Evolutionary conservation across 2,113 vertebrate genomes (phyloP).

Genomic region (Apus apus): DNA sequence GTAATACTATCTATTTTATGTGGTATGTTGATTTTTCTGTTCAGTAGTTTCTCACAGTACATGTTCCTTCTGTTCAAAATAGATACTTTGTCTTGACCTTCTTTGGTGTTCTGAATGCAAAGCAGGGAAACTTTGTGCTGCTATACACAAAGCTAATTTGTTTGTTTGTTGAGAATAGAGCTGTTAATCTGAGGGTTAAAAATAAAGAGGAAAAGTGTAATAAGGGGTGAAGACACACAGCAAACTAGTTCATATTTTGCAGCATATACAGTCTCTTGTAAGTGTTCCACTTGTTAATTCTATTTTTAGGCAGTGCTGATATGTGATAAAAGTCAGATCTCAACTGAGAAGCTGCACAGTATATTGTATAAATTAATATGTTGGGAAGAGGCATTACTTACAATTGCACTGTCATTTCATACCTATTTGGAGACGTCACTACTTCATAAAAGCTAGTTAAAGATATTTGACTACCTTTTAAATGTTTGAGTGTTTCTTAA

Average conservation of each 20-base stretch:
- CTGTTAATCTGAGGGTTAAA: not conserved
- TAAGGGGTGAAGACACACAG: not conserved
- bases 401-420: not conserved
- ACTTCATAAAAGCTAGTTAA: not conserved
- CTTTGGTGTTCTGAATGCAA: not conserved
- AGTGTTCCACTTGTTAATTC: not conserved
- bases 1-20: not conserved
- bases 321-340: not conserved
- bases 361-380: not conserved
- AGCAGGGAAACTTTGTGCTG: not conserved
- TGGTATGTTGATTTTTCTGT: not conserved
- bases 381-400: not conserved
- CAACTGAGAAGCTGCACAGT: not conserved
- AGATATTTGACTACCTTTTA: not conserved
- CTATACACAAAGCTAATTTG: not conserved
- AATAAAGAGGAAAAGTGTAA: not conserved
- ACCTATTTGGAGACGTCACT: not conserved
- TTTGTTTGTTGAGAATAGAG: not conserved
- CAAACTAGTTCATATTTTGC: not conserved
- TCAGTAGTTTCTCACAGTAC: not conserved
- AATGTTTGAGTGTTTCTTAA: not conserved
- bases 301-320: not conserved
- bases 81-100: not conserved
- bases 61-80: not conserved
- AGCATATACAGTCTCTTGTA: not conserved